Conservation (phyloP, 2,888 invertebrate species). For the Lobophora halterata region DNA sequence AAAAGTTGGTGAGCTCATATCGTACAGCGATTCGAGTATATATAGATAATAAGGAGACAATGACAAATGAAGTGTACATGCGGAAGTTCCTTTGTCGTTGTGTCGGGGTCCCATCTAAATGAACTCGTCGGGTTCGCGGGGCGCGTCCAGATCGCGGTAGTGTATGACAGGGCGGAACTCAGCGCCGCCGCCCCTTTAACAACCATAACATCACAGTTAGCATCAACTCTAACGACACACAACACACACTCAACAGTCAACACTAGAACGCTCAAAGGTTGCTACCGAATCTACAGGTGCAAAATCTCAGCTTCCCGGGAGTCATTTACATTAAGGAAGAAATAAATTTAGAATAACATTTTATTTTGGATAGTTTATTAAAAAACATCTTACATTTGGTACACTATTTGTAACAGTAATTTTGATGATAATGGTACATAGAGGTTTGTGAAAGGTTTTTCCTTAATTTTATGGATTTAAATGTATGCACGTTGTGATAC, state of each 20-base stretch:
- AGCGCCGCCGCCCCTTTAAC: slow-evolving; percentile 86
- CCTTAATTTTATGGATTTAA: no score
- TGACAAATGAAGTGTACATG: slow-evolving; percentile 25
- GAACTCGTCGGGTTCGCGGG: slow-evolving; percentile 94
- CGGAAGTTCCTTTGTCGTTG: slow-evolving; percentile 42
- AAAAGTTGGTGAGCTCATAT: slow-evolving; percentile 9
- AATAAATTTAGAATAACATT: slow-evolving; percentile 37
- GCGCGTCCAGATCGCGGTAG: slow-evolving; percentile 96
- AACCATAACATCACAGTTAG: slow-evolving; percentile 60
- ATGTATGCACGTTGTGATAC: no score
- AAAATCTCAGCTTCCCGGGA: slow-evolving; percentile 70
- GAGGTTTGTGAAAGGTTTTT: no score
- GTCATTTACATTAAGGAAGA: slow-evolving; percentile 25
- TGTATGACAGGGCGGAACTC: slow-evolving; percentile 95
- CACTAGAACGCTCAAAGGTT: slow-evolving; percentile 33
- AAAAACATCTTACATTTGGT: slow-evolving; percentile 27
- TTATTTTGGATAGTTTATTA: slow-evolving; percentile 51
- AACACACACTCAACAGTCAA: slow-evolving; percentile 37
- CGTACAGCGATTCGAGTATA: slow-evolving; percentile 23
- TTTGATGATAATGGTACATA: slow-evolving; percentile 1
- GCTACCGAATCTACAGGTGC: slow-evolving; percentile 30
- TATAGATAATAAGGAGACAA: slow-evolving; percentile 28
- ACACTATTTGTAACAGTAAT: slow-evolving; percentile 15
- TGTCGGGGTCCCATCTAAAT: slow-evolving; percentile 73
- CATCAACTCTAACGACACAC: slow-evolving; percentile 33